Conservation (phyloP, 2,113 vertebrate species). For the Indicator maculatus region DNA sequence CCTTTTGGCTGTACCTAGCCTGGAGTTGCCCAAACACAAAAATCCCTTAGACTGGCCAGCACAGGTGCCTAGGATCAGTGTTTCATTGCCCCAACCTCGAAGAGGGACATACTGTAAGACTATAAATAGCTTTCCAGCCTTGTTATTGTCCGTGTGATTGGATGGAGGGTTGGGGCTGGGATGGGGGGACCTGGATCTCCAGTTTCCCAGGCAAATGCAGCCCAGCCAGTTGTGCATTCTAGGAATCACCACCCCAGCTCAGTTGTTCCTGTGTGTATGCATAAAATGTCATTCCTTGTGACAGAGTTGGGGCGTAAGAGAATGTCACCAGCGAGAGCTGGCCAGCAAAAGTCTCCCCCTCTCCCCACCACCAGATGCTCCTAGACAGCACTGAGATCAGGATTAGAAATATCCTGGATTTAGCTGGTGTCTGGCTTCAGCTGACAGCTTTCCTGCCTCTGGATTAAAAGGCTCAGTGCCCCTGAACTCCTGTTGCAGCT, state of each 20-base stretch:
- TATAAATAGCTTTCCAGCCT: slow-evolving; percentile 56
- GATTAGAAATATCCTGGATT: slow-evolving; percentile 66
- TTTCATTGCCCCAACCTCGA: slow-evolving; percentile 40
- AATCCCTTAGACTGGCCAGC: slow-evolving; percentile 60
- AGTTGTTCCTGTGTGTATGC: slow-evolving; percentile 60
- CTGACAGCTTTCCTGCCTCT: slow-evolving; percentile 48
- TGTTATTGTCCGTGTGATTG: slow-evolving; percentile 71
- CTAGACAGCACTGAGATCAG: slow-evolving; percentile 39
- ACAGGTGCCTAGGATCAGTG: slow-evolving; percentile 69
- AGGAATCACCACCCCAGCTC: slow-evolving; percentile 66
- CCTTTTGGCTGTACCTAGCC: slow-evolving; percentile 35
- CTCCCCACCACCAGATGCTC: slow-evolving; percentile 38
- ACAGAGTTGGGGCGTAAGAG: not conserved
- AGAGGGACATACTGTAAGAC: slow-evolving; percentile 58
- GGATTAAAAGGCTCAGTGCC: slow-evolving; percentile 51
- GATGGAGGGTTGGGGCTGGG: slow-evolving; percentile 55
- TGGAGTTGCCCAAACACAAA: not conserved
- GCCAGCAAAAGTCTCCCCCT: slow-evolving; percentile 27
- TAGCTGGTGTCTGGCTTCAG: slow-evolving; percentile 56
- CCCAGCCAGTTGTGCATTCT: slow-evolving; percentile 72
- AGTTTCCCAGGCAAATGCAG: slow-evolving; percentile 66
- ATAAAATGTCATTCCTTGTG: slow-evolving; percentile 37
- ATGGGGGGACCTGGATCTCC: slow-evolving; percentile 60
- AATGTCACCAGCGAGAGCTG: not conserved
- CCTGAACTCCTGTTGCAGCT: slow-evolving; percentile 7